Evolutionary conservation across 2,888 invertebrate species (phyloP), one percentile per base, ranked within the genome.

Genomic region (Dryobota labecula): DNA sequence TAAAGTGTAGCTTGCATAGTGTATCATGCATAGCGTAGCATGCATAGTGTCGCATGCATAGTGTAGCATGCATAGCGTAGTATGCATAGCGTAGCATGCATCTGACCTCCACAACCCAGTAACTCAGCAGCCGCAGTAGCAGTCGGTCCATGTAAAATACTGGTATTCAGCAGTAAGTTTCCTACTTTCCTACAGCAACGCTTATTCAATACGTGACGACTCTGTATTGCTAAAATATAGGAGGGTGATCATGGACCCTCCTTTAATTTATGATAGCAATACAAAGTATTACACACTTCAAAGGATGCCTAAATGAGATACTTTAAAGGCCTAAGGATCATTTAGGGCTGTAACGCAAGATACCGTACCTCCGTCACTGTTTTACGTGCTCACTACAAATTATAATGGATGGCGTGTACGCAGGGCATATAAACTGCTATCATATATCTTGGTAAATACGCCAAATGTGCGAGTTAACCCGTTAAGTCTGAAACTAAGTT

Each of bases 361-460:
- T 27, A 68, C 36, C 43, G 53, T 45, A 45, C 51, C 63, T 30
- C 43, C 24, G 58, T 54, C 77, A 54, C 45, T 63, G 57, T 18
- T 63, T 57, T 47, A 64, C 73, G 58, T 51, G 47, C 45, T 49
- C 33, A 36, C 51, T 36, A 67, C 57, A 82, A 78, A 79, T 82
- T 47, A 78, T 78, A 63, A 80, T 36, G n/a, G 54, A 80, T 78
- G 38, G 57, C n/a, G 47, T 36, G 33, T 72, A 78, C 68, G 72
- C 58, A 78, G 33, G 11, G 41, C 49, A 41, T 41, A 71, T 82
- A 72, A 78, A 72, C 78, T 64, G 60, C 64, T 62, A 47, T 63
- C 68, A 80, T 82, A 54, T 65, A 53, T 78, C 64, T 71, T 71
- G 67, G 61, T 82, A 62, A 78, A 78, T 78, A 63, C 57, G 30